Evolutionary conservation across 2,113 vertebrate species (phyloP).

Genomic region (Lates calcarifer): DNA sequence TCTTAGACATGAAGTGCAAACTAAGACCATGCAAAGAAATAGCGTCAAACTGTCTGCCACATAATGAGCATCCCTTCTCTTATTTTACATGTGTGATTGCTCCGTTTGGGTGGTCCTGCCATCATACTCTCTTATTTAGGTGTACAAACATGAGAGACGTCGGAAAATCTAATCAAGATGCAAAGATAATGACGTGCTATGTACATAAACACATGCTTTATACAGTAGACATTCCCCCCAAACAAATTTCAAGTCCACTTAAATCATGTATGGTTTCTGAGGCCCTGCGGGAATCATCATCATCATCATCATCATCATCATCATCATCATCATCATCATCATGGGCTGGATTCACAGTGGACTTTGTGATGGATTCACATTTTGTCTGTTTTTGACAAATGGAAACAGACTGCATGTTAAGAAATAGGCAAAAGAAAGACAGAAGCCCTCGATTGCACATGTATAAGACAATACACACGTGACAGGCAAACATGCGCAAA

Average conservation of each 20-base stretch:
- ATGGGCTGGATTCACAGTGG: slow-evolving; percentile 21
- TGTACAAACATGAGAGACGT: slow-evolving; percentile 64
- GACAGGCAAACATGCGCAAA: slow-evolving; percentile 25
- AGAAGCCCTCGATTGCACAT: slow-evolving; percentile 19
- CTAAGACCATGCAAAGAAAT: slow-evolving; percentile 26
- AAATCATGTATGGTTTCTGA: slow-evolving; percentile 48
- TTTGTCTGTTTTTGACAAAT: slow-evolving; percentile 46
- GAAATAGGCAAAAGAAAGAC: neutral
- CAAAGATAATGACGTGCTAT: slow-evolving; percentile 73
- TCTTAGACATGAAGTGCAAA: slow-evolving; percentile 11
- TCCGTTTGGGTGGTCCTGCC: slow-evolving; percentile 74
- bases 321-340: slow-evolving; percentile 20
- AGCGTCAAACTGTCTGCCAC: slow-evolving; percentile 69
- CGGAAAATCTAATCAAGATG: slow-evolving; percentile 73
- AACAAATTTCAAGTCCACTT: slow-evolving; percentile 72
- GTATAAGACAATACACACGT: slow-evolving; percentile 13
- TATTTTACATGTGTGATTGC: slow-evolving; percentile 56
- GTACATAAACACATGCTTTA: slow-evolving; percentile 69
- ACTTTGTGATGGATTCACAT: slow-evolving; percentile 28
- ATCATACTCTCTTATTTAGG: slow-evolving; percentile 59
- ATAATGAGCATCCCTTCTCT: slow-evolving; percentile 69
- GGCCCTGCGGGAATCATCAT: slow-evolving; percentile 31
- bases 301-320: slow-evolving; percentile 10
- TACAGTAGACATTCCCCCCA: slow-evolving; percentile 59
- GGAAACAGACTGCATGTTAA: slow-evolving; percentile 43